Evolutionary conservation across 1,140 invertebrate species (phyloP), one percentile per base, ranked within the genome.

Genomic region (Platyscapa corneri): DNA sequence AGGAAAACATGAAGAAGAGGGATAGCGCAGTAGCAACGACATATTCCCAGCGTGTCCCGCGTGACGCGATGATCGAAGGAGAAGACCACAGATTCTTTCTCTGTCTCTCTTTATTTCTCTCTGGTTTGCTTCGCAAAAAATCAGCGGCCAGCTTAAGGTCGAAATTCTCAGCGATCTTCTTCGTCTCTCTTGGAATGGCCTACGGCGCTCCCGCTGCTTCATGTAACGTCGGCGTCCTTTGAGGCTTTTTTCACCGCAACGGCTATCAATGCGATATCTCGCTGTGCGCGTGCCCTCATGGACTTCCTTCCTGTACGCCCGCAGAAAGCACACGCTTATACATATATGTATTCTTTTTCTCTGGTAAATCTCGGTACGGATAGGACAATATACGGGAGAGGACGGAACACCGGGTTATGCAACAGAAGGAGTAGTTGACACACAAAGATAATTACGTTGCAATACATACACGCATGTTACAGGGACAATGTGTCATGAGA

Each of bases 241-340:
- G 78, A 85, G 67, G 78, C 32, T 34, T 56, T 64, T 46, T 42
- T 14, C 53, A 23, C 12, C 27, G 49, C 32, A 1, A 8, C 30
- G 78, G 27, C 39, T 83, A 83, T 83, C 82, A 27, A 39, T 1
- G 42, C 34, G 64, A 84, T 84, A 80, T 84, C 77, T 84, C 76
- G 42, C 32, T 39, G 67, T 6, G 46, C 72, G 56, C 72, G 49
- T 60, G 82, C 77, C n/a, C 64, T 56, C 77, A 1, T n/a, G 34
- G 64, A 85, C 76, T 85, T 85, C 78, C 78, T 81, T 81, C 76
- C 77, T 85, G 78, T 42, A 53, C 49, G 30, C n/a, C 10, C 56
- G 27, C 60, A 20, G 56, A 14, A 42, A 37, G 14, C 23, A 37
- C n/a, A 70, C 10, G 2, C 23, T 34, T 46, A 46, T 53, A 72